These are phyloP conservation scores for Scaeva pyrastri DNA, from an alignment of 2,888 invertebrate species.

Conservation along the genomic window DNA sequence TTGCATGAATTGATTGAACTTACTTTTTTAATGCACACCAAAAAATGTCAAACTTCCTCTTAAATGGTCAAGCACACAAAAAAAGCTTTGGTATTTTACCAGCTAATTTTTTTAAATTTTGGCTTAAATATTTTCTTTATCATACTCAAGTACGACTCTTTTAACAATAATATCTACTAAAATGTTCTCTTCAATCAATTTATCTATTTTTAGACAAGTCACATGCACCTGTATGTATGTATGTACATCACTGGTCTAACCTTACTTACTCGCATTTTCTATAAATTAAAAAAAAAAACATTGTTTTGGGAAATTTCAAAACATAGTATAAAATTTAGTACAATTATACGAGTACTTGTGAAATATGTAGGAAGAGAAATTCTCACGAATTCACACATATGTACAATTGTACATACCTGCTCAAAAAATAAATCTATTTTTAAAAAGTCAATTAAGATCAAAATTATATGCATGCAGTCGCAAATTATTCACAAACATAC, in stretches of 20 bases:
- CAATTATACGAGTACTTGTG: not conserved
- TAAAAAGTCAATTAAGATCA: conserved; percentile 40
- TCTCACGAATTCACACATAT: not conserved
- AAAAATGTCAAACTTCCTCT: too few relatives aligned
- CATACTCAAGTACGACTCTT: too few relatives aligned
- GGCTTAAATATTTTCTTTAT: not conserved
- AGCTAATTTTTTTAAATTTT: too few relatives aligned
- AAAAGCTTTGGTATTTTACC: too few relatives aligned
- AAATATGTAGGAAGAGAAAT: not conserved
- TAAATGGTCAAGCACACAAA: too few relatives aligned
- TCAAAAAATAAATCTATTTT: conserved; percentile 2
- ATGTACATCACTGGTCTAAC: conserved; percentile 21
- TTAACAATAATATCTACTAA: not conserved
- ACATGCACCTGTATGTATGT: too few relatives aligned
- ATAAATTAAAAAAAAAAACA: conserved; percentile 45
- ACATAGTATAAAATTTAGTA: not conserved
- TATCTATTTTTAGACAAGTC: conserved; percentile 44
- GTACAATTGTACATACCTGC: too few relatives aligned
- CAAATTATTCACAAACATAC: not conserved
- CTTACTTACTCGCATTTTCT: conserved; percentile 35
- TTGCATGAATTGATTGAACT: too few relatives aligned
- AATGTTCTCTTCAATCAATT: conserved; percentile 3
- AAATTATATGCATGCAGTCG: conserved; percentile 7
- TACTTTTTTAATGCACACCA: too few relatives aligned
- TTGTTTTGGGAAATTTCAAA: conserved; percentile 16